Conservation (phyloP, 2,797 vertebrate species). For the Orientallactaga sibirica region DNA sequence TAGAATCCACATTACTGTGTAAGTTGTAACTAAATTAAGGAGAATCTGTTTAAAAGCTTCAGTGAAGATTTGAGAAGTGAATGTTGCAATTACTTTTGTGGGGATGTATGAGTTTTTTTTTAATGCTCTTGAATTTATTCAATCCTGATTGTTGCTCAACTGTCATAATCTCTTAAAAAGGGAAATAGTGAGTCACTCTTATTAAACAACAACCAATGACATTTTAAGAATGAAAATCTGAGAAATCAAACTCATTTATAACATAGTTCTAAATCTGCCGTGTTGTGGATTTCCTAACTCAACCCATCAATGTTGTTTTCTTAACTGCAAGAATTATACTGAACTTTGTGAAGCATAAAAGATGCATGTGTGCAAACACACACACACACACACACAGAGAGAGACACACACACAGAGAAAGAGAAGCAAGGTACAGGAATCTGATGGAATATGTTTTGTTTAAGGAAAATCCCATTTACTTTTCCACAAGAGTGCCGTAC, state of each 20-base stretch:
- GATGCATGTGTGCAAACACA: no score
- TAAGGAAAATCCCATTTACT: background rate
- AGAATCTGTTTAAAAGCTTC: conserved; percentile 61
- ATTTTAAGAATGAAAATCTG: conserved; percentile 65
- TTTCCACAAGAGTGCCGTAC: background rate
- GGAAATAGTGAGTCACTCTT: conserved; percentile 61
- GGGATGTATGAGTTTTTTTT: background rate
- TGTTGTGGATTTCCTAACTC: conserved; percentile 63
- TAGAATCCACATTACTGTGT: conserved; percentile 53
- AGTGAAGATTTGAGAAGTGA: conserved; percentile 63
- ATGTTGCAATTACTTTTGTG: conserved; percentile 62
- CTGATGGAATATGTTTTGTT: conserved; percentile 42
- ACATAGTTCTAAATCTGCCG: conserved; percentile 66
- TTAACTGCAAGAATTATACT: conserved; percentile 41
- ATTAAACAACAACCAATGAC: conserved; percentile 63
- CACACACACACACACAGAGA: no score
- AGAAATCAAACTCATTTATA: conserved; percentile 63
- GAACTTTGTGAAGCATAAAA: conserved; percentile 56
- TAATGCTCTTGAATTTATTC: conserved; percentile 47
- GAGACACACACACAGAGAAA: background rate
- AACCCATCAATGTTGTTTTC: conserved; percentile 64
- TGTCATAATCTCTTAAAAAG: conserved; percentile 57
- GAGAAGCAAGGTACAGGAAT: background rate
- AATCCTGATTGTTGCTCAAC: conserved; percentile 5
- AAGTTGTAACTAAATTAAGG: conserved; percentile 55